Percentiles rank a stretch among this genome's conserved stretches.
Conservation (phyloP, 2,888 invertebrate genomes). For the Lithophane semibrunnea region DNA sequence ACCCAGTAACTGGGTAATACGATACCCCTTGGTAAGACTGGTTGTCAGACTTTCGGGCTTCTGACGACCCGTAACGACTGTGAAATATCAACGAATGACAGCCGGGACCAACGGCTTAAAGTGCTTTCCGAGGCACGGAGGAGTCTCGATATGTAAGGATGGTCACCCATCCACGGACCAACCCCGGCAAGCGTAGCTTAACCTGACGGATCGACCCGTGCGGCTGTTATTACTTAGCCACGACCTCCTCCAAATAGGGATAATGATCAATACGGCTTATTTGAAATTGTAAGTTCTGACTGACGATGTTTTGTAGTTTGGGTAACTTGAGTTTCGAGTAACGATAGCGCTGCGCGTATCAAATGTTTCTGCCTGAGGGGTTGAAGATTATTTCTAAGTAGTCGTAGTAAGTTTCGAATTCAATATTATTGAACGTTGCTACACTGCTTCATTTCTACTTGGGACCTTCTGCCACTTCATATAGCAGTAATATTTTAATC, state of each 20-base stretch:
- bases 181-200: no score
- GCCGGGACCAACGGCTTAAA: not conserved
- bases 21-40: no score
- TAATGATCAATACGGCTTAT: slow-evolving; percentile 24
- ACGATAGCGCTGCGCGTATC: not conserved
- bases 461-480: no score
- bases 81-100: not conserved
- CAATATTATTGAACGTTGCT: not conserved
- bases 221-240: no score
- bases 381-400: slow-evolving; percentile 1
- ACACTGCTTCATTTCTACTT: not conserved
- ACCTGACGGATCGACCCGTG: no score
- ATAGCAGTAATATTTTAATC: not conserved
- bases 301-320: slow-evolving; percentile 1
- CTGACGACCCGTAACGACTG: not conserved
- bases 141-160: not conserved
- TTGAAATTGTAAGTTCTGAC: slow-evolving; percentile 1
- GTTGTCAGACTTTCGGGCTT: not conserved
- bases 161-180: no score
- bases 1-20: no score
- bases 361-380: not conserved
- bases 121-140: not conserved
- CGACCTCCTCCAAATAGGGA: not conserved
- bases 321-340: not conserved
- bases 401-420: not conserved